Conservation (phyloP, 2,888 invertebrate species). For the Bursaphelenchus okinawaensis region DNA sequence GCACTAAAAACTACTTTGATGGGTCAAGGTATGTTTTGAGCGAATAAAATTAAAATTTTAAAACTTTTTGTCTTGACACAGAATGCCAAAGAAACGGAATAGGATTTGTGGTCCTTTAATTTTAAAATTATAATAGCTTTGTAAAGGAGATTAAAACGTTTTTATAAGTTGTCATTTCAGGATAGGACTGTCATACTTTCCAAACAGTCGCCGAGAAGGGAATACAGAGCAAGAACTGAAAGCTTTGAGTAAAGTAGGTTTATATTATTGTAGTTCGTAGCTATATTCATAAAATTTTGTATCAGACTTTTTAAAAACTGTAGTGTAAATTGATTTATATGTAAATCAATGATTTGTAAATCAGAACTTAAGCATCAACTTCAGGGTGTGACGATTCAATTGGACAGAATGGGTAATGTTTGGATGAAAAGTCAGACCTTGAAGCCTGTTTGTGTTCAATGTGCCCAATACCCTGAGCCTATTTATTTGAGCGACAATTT, state of each 20-base stretch:
- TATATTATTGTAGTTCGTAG: neutral
- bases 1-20: constrained; percentile 89
- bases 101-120: too few species aligned
- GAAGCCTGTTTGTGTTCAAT: constrained; percentile 14
- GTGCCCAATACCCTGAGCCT: constrained; percentile 26
- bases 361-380: too few species aligned
- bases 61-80: too few species aligned
- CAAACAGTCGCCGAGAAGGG: constrained; percentile 7
- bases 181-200: constrained; percentile 11
- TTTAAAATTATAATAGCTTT: too few species aligned
- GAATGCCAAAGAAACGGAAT: too few species aligned
- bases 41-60: too few species aligned
- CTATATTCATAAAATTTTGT: too few species aligned
- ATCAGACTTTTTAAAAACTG: too few species aligned
- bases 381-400: constrained; percentile 20
- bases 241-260: constrained; percentile 7
- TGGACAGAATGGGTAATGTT: constrained; percentile 34
- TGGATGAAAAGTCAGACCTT: constrained; percentile 28
- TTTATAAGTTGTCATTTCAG: constrained; percentile 11
- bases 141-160: too few species aligned
- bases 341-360: neutral
- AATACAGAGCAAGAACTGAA: constrained; percentile 8
- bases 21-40: constrained; percentile 65
- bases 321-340: too few species aligned
- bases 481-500: constrained; percentile 10